Conservation (phyloP, 1,140 invertebrate genomes). For the Chymomyza costata region DNA sequence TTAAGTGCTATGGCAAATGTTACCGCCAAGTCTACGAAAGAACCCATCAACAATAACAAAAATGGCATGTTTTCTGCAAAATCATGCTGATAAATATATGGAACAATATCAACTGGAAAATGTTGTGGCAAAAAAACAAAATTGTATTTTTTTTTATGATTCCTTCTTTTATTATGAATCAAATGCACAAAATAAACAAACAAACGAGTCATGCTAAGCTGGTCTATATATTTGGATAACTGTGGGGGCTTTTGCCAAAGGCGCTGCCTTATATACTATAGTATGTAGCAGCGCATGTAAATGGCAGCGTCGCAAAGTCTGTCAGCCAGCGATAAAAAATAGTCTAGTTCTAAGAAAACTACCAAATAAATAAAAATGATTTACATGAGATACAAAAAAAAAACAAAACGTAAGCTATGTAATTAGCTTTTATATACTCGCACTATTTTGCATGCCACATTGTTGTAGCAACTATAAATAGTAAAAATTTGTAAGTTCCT, state of each 20-base stretch:
- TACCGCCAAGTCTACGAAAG: conserved; percentile 54
- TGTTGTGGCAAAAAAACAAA: conserved; percentile 11
- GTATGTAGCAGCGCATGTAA: neutral
- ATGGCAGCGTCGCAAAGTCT: conserved; percentile 29
- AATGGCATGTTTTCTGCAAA: conserved; percentile 22
- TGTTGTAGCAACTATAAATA: no score
- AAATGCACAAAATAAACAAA: conserved; percentile 33
- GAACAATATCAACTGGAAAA: neutral
- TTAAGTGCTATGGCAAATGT: conserved; percentile 47
- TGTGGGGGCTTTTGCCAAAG: no score
- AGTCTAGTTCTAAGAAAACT: no score
- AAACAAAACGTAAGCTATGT: no score
- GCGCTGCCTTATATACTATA: conserved; percentile 5
- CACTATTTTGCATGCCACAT: no score
- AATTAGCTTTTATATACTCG: no score
- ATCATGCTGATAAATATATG: conserved; percentile 58
- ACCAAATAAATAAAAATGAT: no score
- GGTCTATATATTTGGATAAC: no score
- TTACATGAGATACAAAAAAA: no score
- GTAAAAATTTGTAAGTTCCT: no score
- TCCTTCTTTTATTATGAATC: conserved; percentile 33
- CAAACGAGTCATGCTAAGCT: conserved; percentile 5
- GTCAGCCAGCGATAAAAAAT: conserved; percentile 17
- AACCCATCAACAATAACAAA: conserved; percentile 3
- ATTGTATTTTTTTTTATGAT: conserved; percentile 20